Conservation (phyloP, 2,113 vertebrate genomes). For the Pristiophorus japonicus region DNA sequence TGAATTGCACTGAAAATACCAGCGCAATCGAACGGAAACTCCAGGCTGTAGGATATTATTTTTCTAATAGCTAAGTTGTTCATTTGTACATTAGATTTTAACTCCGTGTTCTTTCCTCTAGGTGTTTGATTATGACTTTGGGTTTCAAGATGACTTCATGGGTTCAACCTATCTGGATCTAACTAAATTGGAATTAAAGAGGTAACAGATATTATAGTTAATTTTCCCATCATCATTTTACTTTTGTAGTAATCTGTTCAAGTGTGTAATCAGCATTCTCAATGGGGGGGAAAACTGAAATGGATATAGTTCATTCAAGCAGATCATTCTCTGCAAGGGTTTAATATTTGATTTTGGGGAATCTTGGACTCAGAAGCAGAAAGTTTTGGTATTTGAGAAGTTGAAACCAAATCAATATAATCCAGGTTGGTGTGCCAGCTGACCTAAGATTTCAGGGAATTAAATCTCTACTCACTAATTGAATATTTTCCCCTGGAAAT, state of each 20-base stretch:
- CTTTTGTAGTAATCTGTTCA: neutral
- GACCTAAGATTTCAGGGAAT: no score
- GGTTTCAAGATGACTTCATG: constrained; percentile 97
- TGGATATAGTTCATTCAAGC: neutral
- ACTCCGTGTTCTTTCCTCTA: constrained; percentile 45
- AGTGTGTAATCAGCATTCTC: neutral
- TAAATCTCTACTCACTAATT: no score
- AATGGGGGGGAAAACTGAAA: neutral
- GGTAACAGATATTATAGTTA: constrained; percentile 53
- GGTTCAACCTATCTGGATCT: constrained; percentile 86
- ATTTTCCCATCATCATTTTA: neutral
- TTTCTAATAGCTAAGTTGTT: neutral
- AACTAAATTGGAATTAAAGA: constrained; percentile 80
- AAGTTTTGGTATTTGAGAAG: neutral
- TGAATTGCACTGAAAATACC: neutral
- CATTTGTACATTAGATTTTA: neutral
- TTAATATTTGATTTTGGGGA: neutral
- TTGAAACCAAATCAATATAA: neutral
- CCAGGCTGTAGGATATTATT: neutral
- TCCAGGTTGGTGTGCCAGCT: neutral
- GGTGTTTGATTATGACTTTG: constrained; percentile 99
- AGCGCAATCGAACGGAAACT: neutral
- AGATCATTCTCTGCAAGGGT: neutral
- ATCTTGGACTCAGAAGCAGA: neutral
- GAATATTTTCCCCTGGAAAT: neutral